A percentile compares a stretch with the other conserved stretches of the same genome.
These are phyloP conservation scores for Agrochola lota DNA, from an alignment of 2,888 invertebrate species.

Conservation along the genomic window DNA sequence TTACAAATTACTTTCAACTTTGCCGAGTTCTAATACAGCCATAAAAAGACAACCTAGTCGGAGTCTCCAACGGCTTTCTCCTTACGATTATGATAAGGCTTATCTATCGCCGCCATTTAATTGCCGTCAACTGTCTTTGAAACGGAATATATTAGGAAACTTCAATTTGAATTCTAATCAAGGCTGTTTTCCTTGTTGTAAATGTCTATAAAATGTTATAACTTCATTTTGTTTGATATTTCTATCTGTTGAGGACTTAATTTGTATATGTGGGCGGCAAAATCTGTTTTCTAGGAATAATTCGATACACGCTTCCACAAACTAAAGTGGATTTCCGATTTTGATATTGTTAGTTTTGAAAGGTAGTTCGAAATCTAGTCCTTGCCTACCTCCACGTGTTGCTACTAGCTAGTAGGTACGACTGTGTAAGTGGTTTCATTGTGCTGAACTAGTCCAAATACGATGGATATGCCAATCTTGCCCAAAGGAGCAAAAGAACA, in stretches of 20 bases:
- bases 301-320: too few species aligned
- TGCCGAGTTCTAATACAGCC: conserved; percentile 8
- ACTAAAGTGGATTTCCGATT: too few species aligned
- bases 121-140: conserved; percentile 22
- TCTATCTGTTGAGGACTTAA: conserved; percentile 14
- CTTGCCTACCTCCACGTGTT: neutral
- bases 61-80: conserved; percentile 48
- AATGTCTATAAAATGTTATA: conserved; percentile 43
- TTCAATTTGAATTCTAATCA: conserved; percentile 42
- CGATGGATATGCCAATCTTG: too few species aligned
- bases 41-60: conserved; percentile 35
- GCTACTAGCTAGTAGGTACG: neutral
- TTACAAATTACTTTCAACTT: conserved; percentile 54
- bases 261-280: conserved; percentile 33
- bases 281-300: conserved; percentile 8
- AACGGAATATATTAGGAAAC: conserved; percentile 42
- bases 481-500: neutral
- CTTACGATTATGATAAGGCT: conserved; percentile 52
- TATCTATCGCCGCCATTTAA: conserved; percentile 47
- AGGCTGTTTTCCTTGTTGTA: conserved; percentile 35
- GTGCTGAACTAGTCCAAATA: neutral
- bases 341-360: neutral
- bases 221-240: conserved; percentile 35
- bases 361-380: neutral
- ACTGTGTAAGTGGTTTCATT: neutral